phyloP scores from a whole-genome alignment of 2,888 invertebrate species.

The Calephelis perditalis region DNA sequence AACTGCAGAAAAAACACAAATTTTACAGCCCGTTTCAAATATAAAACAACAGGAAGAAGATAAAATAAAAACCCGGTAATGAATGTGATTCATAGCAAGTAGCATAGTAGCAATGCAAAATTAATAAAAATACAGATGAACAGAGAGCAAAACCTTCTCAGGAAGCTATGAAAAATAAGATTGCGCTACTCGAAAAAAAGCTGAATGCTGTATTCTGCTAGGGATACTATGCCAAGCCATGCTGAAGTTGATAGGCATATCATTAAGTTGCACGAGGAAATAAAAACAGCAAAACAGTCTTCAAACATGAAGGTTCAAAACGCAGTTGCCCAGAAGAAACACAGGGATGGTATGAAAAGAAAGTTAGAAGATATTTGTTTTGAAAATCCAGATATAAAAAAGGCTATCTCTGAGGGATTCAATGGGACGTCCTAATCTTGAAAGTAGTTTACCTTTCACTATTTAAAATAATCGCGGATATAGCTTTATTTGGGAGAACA shows the following conservation, averaged over 20 bases:
- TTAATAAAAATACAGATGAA: slow-evolving; percentile 28
- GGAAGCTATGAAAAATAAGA: slow-evolving; percentile 28
- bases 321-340: slow-evolving; percentile 33
- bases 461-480: slow-evolving; percentile 33
- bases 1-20: slow-evolving; percentile 31
- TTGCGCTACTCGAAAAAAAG: slow-evolving; percentile 32
- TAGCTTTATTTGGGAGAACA: slow-evolving; percentile 33
- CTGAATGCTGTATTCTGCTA: slow-evolving; percentile 32
- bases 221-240: slow-evolving; percentile 31
- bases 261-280: slow-evolving; percentile 29
- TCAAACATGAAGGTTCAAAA: slow-evolving; percentile 32
- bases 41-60: slow-evolving; percentile 26
- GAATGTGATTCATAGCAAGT: too few relatives aligned
- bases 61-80: slow-evolving; percentile 28
- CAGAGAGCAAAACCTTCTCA: slow-evolving; percentile 28
- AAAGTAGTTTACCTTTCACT: slow-evolving; percentile 30
- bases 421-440: slow-evolving; percentile 33
- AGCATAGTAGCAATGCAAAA: slow-evolving; percentile 29
- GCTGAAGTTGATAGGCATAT: slow-evolving; percentile 33
- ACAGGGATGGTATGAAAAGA: slow-evolving; percentile 34
- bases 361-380: slow-evolving; percentile 34
- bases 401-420: slow-evolving; percentile 34
- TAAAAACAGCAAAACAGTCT: slow-evolving; percentile 29
- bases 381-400: slow-evolving; percentile 32
- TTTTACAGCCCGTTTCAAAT: slow-evolving; percentile 29